Conservation (phyloP, 2,797 vertebrate species). For the Triplophysa yarkandensis region DNA sequence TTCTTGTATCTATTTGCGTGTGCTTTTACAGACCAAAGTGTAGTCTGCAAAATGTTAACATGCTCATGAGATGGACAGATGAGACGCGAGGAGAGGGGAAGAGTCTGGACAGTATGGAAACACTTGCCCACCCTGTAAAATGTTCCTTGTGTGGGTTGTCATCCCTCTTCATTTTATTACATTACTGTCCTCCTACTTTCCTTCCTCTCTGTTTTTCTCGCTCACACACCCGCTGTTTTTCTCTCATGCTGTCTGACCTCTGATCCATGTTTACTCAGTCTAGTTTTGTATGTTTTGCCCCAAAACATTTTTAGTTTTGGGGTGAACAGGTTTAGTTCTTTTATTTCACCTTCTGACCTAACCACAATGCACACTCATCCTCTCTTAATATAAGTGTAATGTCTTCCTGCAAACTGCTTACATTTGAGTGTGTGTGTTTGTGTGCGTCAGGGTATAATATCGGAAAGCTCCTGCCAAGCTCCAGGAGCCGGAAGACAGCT, state of each 20-base stretch:
- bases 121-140: constrained; percentile 78
- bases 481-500: constrained; percentile 66
- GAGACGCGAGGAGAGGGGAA: constrained; percentile 49
- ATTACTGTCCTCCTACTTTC: constrained; percentile 12
- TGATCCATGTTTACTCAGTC: constrained; percentile 72
- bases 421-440: constrained; percentile 37
- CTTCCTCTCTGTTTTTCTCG: constrained; percentile 54
- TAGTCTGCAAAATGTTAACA: constrained; percentile 72
- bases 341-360: constrained; percentile 36
- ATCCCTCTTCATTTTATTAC: constrained; percentile 56
- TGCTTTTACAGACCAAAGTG: constrained; percentile 64
- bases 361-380: constrained; percentile 22
- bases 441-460: constrained; percentile 64
- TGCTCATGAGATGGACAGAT: constrained; percentile 71
- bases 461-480: constrained; percentile 57
- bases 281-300: too few relatives aligned
- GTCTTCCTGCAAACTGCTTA: constrained; percentile 43
- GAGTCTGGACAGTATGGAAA: constrained; percentile 71
- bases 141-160: constrained; percentile 73
- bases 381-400: constrained; percentile 53
- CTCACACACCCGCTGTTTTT: background rate
- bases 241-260: constrained; percentile 65
- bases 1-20: constrained; percentile 31
- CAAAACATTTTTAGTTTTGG: constrained; percentile 55
- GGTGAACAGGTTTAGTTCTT: background rate